Base-by-base conservation (phyloP, 2,888 invertebrate species). In the Tanypteryx hageni region DNA sequence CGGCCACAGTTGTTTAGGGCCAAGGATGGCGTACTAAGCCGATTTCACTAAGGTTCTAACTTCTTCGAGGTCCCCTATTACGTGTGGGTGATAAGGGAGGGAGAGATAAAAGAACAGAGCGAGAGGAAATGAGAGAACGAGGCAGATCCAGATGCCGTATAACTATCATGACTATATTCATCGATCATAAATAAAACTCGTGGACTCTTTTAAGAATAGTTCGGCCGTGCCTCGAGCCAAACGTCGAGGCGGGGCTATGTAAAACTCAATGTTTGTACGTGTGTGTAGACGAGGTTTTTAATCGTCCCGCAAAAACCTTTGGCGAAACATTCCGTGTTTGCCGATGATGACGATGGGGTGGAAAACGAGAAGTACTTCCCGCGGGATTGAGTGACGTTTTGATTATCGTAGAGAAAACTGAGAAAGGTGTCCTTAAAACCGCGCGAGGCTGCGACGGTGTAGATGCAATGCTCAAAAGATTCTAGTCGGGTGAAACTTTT, bases 291-390 rank as follows among this genome's bases (percentile, higher is more conserved):
- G 76, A 76, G 22, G 22, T 27, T 76, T 76, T 76, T 76, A 27
- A 76, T 76, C 76, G 27, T 76, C 27, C 76, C 76, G 76, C 76
- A 14, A 76, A 76, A 76, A 13, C 76, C 76, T 76, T 76, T 27
- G 27, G 76, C 22, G 27, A 27, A 76, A 27, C 76, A 76, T 76
- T 76, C 76, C 76, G 22, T 76, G 76, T 76, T 76, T 76, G 76
- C 76, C 76, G 18, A 76, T 27, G 18, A 76, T 27, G 76, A 76
- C 22, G 76, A 22, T 27, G 11, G 76, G 76, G 76, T 13, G 27
- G 44, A 44, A 44, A 76, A 76, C 27, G 76, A 76, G 76, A 76
- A 76, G 76, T 76, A 76, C 76, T 76, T 76, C 76, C 9, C 76
- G 13, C 3, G 44, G 44, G 44, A 44, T 44, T 44, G 44, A 44